A percentile compares a stretch with the other conserved stretches of the same genome.
Conservation (phyloP, 2,888 invertebrate species). For the Branchipolynoe longqiensis region DNA sequence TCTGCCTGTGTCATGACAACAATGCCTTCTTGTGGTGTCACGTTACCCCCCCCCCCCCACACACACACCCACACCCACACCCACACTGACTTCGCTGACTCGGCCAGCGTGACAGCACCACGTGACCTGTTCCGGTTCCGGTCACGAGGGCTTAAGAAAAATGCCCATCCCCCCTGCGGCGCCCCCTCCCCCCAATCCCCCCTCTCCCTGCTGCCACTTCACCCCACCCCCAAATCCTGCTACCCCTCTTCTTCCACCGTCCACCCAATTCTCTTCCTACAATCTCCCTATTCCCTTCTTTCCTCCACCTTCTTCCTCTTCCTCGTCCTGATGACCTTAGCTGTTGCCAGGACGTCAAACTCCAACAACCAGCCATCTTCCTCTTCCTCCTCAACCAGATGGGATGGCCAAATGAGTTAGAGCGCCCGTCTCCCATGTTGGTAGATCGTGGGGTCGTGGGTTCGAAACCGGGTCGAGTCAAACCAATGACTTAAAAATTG, state of each 20-base stretch:
- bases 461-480: no score
- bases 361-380: no score
- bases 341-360: no score
- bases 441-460: no score
- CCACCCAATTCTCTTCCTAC: no score
- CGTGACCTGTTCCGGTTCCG: conserved; percentile 29
- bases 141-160: conserved; percentile 24
- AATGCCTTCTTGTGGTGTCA: not conserved
- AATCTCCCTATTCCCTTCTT: not conserved
- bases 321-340: no score
- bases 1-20: conserved; percentile 13
- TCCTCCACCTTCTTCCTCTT: not conserved
- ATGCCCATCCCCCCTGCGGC: not conserved
- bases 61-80: not conserved
- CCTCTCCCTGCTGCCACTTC: no score
- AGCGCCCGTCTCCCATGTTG: no score
- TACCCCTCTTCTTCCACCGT: no score
- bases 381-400: no score
- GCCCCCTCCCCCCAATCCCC: not conserved
- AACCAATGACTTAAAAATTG: no score
- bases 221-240: not conserved
- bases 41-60: not conserved
- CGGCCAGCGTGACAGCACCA: not conserved
- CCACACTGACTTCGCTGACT: not conserved
- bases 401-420: no score